Base-by-base conservation (phyloP, 2,888 invertebrate genomes). In the Auanema sp. region DNA sequence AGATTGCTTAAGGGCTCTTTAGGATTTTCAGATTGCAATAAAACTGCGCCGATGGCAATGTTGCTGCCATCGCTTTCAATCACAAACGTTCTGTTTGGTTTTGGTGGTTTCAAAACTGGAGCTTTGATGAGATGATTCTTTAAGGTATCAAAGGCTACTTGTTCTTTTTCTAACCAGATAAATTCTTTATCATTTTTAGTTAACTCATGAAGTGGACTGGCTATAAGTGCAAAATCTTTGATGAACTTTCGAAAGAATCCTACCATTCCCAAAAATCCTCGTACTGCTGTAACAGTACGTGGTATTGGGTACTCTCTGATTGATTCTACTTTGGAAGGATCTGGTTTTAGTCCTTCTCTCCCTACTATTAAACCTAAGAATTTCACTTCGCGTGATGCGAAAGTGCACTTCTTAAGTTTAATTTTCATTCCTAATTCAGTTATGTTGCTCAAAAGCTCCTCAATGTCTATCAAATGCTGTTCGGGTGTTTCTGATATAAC, bases 161-260 rank as follows among this genome's bases (percentile, higher is more conserved):
- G 25, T 3, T 21, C 21, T 14, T 24, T 58, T 66, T 71, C 42
- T 74, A 41, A 5, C 72, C 70, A 72, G 5, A 25, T 40, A 43
- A 69, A 62, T 8, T 14, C 14, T n/a, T 12, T 5, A 11, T 64
- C 64, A 16, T 64, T 58, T 24, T 65, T 64, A 1, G 67, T 71
- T 1, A 77, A 49, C 0, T 66, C 62, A 21, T 65, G 25, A 8
- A 76, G 62, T 1, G 74, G 72, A 11, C 44, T 52, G 0, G 68
- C 65, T 0, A 72, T 60, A 8, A 42, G 49, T 0, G 77, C 76
- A 51, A 60, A 77, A n/a, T 60, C 23, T 16, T 25, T 21, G n/a
- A 77, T 58, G 47, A 72, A 77, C 14, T 57, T 18, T 1, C 77
- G 64, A 44, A 70, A 72, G 49, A 72, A 77, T 10, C 56, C 58